Evolutionary conservation across 2,797 vertebrate genomes (phyloP), one percentile per base, ranked within the genome.

Genomic region (Pseudochirops cupreus): DNA sequence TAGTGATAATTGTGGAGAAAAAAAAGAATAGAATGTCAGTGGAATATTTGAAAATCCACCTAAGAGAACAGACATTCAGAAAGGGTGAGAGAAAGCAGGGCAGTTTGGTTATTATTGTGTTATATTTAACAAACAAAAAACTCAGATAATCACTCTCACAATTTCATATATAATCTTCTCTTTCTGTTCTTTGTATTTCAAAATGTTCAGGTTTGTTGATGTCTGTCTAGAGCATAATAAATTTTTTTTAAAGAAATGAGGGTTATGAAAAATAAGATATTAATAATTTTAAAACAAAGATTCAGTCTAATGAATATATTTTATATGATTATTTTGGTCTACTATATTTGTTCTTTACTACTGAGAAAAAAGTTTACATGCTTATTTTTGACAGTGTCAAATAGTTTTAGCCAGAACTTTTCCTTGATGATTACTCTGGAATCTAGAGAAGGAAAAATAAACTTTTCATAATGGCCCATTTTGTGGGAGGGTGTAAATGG

Each of bases 341-440:
- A 90, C 1, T 67, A 67, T n/a, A 11, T 31, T 62, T 33, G 12
- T 33, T 62, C 29, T 62, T 62, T 33, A n/a, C 13, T 67, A 67
- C 59, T n/a, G 59, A 58, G 31, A 33, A 94, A 92, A 16, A 31
- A 90, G 3, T 39, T 57, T 58, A 91, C 59, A 58, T 56, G 31
- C 4, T 2, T 74, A 67, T 92, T 91, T 90, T 92, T 67, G 55
- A 93, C 92, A 52, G 46, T 31, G 53, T 58, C 59, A 92, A 96
- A 91, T 58, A 59, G 82, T 93, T 92, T 93, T 91, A 5, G 52
- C 94, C 50, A 95, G 58, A 87, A 90, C 21, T 46, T 96, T 82
- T 95, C n/a, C 9, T 33, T 56, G 24, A 55, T 74, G 26, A 93
- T 6, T 92, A 0, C 58, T 92, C 74, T 94, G 90, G 53, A 95